Base-by-base conservation (phyloP, 53 echinoderm and acorn worm genomes). In the Hippasteria phrygiana region DNA sequence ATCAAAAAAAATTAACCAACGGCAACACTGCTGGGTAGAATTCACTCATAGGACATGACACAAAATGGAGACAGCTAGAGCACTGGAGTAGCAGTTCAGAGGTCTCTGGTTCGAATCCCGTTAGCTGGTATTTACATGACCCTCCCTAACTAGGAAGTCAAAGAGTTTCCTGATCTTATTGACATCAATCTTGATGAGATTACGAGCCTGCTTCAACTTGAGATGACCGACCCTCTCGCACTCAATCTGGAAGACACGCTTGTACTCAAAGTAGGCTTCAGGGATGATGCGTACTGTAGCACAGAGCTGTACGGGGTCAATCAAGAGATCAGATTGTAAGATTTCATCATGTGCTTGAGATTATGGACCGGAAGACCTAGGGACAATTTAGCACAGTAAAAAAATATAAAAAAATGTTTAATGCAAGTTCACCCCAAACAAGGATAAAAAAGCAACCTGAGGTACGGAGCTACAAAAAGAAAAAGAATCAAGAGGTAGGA, bases 221-320 rank as follows among this genome's bases (percentile, higher is more conserved):
- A 97, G 80, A 62, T 81, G 93, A 10, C 97, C 97, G 1, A 93
- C 36, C 88, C 92, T 92, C 43, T 91, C 55, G 46, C 90, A 91
- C 69, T 97, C 97, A n/a, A 16, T 88, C 84, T 92, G 80, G 80
- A 97, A 95, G 42, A 88, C 66, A 14, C 87, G 73, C 48, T 97
- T 97, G 90, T 97, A 97, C 82, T 97, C 97, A 83, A 97, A 95
- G 90, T 95, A 97, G n/a, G 97, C 97, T 69, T 97, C 97, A 0
- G 97, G 97, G 32, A 97, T 93, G 77, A 97, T 94, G 33, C 97
- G 90, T 17, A 97, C 92, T 8, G 89, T 79, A 13, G 97, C 97
- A 92, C 97, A 97, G 71, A 97, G 80, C 97, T 97, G 65, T 12
- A 32, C 39, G 55, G 43, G 24, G 26, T 59, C 59, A 59, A 77